Percentiles rank a stretch among this genome's conserved stretches.
These are phyloP conservation scores for Emydura subglobosa DNA, from an alignment of 2,113 vertebrate species.

Conservation along the genomic window DNA sequence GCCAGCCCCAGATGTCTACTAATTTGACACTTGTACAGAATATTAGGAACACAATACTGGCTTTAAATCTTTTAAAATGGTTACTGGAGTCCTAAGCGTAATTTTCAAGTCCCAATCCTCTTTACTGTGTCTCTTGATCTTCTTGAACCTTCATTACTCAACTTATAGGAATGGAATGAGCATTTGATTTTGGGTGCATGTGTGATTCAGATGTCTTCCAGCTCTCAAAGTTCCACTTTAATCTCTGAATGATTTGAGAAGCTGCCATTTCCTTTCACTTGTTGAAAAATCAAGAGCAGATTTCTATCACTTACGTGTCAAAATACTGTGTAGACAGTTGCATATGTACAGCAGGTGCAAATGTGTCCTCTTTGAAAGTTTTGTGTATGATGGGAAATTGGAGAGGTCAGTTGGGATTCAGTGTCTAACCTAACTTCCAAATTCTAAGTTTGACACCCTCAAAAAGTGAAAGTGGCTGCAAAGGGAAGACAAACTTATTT, in stretches of 20 bases:
- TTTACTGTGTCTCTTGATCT: background rate
- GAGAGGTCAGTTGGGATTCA: background rate
- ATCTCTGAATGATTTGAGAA: background rate
- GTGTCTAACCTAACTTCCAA: background rate
- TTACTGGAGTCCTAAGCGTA: background rate
- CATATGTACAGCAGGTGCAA: background rate
- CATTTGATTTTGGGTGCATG: background rate
- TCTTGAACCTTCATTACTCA: background rate
- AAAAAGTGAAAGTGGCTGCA: background rate
- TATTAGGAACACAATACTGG: background rate
- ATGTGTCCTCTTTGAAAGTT: background rate
- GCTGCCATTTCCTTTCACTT: background rate
- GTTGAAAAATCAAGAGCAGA: too few species aligned
- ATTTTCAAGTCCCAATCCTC: background rate
- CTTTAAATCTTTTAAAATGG: background rate
- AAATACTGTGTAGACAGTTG: background rate
- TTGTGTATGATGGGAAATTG: background rate
- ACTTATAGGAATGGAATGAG: background rate
- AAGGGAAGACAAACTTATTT: background rate
- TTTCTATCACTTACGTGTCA: background rate
- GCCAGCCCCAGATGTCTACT: background rate
- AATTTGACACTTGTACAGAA: background rate
- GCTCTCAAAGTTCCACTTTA: background rate
- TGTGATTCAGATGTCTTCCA: background rate
- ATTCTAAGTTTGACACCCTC: background rate